Evolutionary conservation across 92 coral and sea anemone species (phyloP).

Genomic region (Muricea muricata): DNA sequence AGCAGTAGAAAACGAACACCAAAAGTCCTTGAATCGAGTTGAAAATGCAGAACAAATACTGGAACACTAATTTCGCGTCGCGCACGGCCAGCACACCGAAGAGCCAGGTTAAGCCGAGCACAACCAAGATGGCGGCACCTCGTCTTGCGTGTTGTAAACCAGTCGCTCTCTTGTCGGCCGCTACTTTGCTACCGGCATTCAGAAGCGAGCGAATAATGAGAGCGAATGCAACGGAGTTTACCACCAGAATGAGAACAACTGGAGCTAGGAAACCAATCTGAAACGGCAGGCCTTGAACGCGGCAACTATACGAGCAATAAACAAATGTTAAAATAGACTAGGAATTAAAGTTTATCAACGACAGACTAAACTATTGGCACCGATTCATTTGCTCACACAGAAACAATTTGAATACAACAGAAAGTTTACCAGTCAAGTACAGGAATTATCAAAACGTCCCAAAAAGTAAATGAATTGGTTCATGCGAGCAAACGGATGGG

Average conservation of each 20-base stretch:
- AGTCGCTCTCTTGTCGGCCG: slow-evolving; percentile 50
- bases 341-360: no score
- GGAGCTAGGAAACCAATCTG: slow-evolving; percentile 55
- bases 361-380: no score
- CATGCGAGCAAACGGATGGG: no score
- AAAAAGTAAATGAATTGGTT: no score
- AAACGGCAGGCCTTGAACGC: slow-evolving; percentile 55
- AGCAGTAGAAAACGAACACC: slow-evolving; percentile 59
- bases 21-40: slow-evolving; percentile 62
- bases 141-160: slow-evolving; percentile 50
- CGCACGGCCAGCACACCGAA: slow-evolving; percentile 57
- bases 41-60: slow-evolving; percentile 63
- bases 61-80: slow-evolving; percentile 56
- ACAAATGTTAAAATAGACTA: neutral
- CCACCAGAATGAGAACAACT: slow-evolving; percentile 32
- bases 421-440: no score
- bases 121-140: slow-evolving; percentile 58
- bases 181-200: slow-evolving; percentile 23
- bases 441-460: no score
- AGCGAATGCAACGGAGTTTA: slow-evolving; percentile 44
- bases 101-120: slow-evolving; percentile 62
- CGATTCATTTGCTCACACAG: no score
- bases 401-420: no score
- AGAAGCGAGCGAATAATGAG: slow-evolving; percentile 44
- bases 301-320: slow-evolving; percentile 32